Base-by-base conservation (phyloP, 1,140 invertebrate genomes). In the Drosophila melanica region DNA sequence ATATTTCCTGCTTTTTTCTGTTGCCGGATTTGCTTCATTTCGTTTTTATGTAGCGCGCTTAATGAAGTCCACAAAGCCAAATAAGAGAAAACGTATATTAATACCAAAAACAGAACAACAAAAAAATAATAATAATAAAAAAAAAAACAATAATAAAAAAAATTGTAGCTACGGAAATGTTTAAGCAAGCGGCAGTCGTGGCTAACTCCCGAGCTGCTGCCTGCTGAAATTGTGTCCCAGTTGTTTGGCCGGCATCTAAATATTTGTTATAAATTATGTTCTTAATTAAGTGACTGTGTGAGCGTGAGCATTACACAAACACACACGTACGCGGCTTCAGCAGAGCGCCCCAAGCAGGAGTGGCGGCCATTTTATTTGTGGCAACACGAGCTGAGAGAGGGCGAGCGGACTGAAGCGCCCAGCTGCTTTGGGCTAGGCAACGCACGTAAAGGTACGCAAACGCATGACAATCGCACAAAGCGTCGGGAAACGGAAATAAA, bases 261-360 rank as follows among this genome's bases (percentile, higher is more conserved):
- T 89, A 89, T 87, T 89, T 89, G 80, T 77, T 75, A 89, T 86
- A 89, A 89, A 89, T 89, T 77, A 89, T 89, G 73, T 57, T 84
- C 70, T 80, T 89, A 89, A 89, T 89, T 89, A 89, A 89, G 84
- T 77, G 84, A 80, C 84, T 80, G 16, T 54, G 70, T 30, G 57
- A 14, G 60, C 57, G 33, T 37, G 50, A 35, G 66, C 64, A 37
- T 39, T 44, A 30, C 73, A 54, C 48, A 67, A 44, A 48, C 73
- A 77, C 73, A 77, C 60, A 79, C 51, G 27, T 33, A 54, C 50
- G 33, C 48, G 8, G 48, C 48, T 14, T 23, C 4, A 63, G 59
- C 64, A 63, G 47, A 75, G 71, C 60, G 55, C 64, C 70, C 47
- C 18, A 65, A 69, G 75, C 54, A 57, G 37, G 41, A 18, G 39